Evolutionary conservation across 35 echinoderm and acorn worm species (phyloP).

Genomic region (Diadema setosum): DNA sequence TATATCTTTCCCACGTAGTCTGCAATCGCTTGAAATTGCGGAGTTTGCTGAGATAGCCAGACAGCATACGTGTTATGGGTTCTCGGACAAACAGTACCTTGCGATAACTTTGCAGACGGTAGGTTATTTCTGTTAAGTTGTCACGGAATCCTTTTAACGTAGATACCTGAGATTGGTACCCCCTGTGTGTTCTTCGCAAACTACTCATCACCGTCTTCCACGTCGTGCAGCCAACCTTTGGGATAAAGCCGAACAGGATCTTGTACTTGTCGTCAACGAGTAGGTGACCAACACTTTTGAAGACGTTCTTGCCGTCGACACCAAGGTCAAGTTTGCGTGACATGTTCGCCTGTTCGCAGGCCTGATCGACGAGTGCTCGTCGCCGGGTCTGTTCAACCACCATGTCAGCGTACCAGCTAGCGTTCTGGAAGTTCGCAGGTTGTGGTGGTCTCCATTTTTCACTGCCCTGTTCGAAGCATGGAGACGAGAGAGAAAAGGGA

Average conservation of each 20-base stretch:
- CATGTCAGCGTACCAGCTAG: neutral
- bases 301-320: neutral
- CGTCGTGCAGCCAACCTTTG: constrained; percentile 66
- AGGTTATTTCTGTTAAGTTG: neutral
- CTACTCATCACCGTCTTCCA: constrained; percentile 30
- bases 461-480: too few species aligned
- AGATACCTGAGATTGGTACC: neutral
- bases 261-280: constrained; percentile 24
- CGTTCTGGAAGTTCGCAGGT: neutral
- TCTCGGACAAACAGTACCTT: constrained; percentile 79
- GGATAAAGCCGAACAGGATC: constrained; percentile 59
- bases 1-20: constrained; percentile 36
- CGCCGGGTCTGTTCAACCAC: neutral
- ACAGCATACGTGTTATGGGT: constrained; percentile 53
- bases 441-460: neutral
- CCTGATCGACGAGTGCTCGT: neutral
- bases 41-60: constrained; percentile 73
- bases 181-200: neutral
- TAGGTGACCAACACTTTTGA: neutral
- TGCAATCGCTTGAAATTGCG: neutral
- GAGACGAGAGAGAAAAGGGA: too few species aligned
- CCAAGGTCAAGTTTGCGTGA: neutral
- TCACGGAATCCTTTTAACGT: neutral
- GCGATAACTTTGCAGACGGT: constrained; percentile 30
- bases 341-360: neutral